phyloP scores from a whole-genome alignment of 2,888 invertebrate species.

The Caenorhabditis doughertyi region DNA sequence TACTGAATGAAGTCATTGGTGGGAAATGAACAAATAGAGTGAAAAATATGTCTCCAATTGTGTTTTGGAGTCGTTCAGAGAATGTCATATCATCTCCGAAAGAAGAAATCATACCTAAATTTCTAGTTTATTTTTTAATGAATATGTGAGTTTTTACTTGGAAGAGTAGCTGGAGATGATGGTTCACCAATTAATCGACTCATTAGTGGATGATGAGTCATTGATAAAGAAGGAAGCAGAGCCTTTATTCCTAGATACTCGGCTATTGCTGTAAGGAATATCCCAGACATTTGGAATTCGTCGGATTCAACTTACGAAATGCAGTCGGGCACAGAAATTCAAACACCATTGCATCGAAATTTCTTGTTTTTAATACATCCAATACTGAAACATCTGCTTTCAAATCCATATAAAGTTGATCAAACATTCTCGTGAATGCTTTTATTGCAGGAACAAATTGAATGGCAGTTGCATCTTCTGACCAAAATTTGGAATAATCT shows the following conservation, averaged over 20 bases:
- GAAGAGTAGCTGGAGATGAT: conserved; percentile 17
- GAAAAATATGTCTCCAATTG: conserved; percentile 11
- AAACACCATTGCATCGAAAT: conserved; percentile 8
- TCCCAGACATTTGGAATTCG: too few species aligned
- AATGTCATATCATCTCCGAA: conserved; percentile 40
- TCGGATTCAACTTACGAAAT: conserved; percentile 9
- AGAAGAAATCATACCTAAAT: conserved; percentile 43
- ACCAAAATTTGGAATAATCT: conserved; percentile 40
- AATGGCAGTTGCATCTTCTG: conserved; percentile 14
- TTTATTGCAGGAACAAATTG: conserved; percentile 32
- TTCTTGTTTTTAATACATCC: background rate
- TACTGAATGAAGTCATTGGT: conserved; percentile 1
- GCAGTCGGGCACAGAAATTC: conserved; percentile 35
- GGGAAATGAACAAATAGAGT: conserved; percentile 7
- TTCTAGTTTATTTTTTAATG: background rate
- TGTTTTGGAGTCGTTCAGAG: conserved; percentile 40
- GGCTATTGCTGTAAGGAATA: conserved; percentile 21
- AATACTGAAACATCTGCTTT: background rate
- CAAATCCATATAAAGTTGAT: background rate
- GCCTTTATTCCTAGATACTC: conserved; percentile 50
- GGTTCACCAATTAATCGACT: conserved; percentile 52
- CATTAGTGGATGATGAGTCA: conserved; percentile 36
- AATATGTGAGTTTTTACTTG: conserved; percentile 8
- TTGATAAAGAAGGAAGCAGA: conserved; percentile 25
- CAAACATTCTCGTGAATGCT: background rate